Percentiles rank a stretch among this genome's conserved stretches.
phyloP scores from a whole-genome alignment of 1,140 invertebrate species.

The Eurytemora carolleeae region DNA sequence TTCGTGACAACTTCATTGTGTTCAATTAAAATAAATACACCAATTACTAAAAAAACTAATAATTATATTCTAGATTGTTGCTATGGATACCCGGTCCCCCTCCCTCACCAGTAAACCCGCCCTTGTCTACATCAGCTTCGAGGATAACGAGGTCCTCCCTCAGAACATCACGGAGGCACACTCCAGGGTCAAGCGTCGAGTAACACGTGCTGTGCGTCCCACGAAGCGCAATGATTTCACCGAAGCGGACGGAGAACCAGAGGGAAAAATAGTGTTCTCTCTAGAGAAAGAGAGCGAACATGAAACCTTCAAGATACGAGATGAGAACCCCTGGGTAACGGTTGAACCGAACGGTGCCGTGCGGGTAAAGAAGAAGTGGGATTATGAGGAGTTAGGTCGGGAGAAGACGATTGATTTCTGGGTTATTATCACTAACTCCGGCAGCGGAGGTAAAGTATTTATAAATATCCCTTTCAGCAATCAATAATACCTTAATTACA shows the following conservation, averaged over 20 bases:
- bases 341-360: slow-evolving; percentile 76
- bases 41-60: too few relatives aligned
- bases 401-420: slow-evolving; percentile 91
- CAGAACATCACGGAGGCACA: slow-evolving; percentile 28
- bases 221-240: slow-evolving; percentile 79
- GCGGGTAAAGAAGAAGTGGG: slow-evolving; percentile 84
- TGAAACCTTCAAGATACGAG: slow-evolving; percentile 77
- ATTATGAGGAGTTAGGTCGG: slow-evolving; percentile 81
- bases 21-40: too few relatives aligned
- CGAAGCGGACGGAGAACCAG: slow-evolving; percentile 66
- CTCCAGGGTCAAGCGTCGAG: slow-evolving; percentile 49
- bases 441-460: slow-evolving; percentile 14
- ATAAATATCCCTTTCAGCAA: too few relatives aligned
- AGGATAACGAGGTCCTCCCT: slow-evolving; percentile 17
- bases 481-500: too few relatives aligned
- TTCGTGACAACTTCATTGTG: too few relatives aligned
- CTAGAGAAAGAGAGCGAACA: slow-evolving; percentile 74
- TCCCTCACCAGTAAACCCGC: background rate
- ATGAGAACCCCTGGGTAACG: slow-evolving; percentile 80
- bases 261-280: slow-evolving; percentile 67
- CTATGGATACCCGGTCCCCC: too few relatives aligned
- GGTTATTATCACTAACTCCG: slow-evolving; percentile 70
- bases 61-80: too few relatives aligned
- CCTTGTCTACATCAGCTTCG: background rate
- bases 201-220: slow-evolving; percentile 64